Base-by-base conservation (phyloP, 35 echinoderm and acorn worm genomes). In the Diadema setosum region DNA sequence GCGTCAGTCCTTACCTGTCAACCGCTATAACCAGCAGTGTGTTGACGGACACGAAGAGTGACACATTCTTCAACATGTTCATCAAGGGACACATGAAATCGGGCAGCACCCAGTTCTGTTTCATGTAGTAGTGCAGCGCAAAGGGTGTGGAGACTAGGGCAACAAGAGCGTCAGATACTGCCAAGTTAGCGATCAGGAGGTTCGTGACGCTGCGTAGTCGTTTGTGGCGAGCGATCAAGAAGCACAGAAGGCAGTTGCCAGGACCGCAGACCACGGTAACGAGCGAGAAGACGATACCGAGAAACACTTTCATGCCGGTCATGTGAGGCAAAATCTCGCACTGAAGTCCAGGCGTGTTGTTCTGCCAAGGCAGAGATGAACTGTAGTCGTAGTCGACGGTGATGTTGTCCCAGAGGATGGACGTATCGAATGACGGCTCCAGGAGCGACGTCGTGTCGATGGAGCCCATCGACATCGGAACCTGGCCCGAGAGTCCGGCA, bases 31-130 rank as follows among this genome's bases (percentile, higher is more conserved):
- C 96, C 1, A 99, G 83, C 1, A 99, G 80, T 2, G 96, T 99
- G 75, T 99, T 99, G 61, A 99, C 90, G 6, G 96, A 99, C 5
- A 94, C 96, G 83, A 86, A 99, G 6, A 99, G 74, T 7, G 96
- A 99, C n/a, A 99, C 86, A 37, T 88, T 81, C 87, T 95, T 92
- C 8, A 94, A 20, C 39, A 90, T 95, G 23, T 81, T 87, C 20
- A 94, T 86, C 11, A 99, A 39, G 1, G 64, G 82, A 65, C 96
- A 99, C 89, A 99, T 89, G 17, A 86, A 42, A 16, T 80, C 50
- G 15, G 89, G 89, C 32, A 94, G 93, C 12, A 99, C 76, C 96
- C 96, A 99, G 39, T 95, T 52, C 39, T 99, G 93, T 40, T 48
- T 41, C 41, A 95, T 83, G 43, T 94, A 95, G 49, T 95, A 95